Evolutionary conservation across 2,888 invertebrate genomes (phyloP), one percentile per base, ranked within the genome.

Genomic region (Aphrophora alni): DNA sequence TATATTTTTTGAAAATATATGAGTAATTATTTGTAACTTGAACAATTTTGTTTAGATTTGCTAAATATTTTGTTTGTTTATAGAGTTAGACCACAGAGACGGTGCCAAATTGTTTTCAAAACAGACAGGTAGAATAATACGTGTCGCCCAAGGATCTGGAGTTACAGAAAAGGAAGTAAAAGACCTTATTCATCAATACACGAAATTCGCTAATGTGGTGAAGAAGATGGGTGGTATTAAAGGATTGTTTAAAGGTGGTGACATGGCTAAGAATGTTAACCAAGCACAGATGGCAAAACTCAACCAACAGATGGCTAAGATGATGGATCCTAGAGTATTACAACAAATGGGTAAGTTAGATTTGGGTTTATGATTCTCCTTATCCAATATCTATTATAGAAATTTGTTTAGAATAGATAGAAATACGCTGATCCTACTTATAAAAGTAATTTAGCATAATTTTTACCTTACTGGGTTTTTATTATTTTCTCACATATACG

Each of bases 181-280:
- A 88, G 99, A 99, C 87, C 92, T 99, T 72, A 95, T 99, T 84
- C 93, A 96, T 21, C 99, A 99, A 88, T 99, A 99, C 89, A 99
- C 98, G 59, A 99, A 99, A 89, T 99, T 99, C 89, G 98, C 99
- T 25, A 98, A 97, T 38, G 98, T 99, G 84, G 99, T 99, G 0
- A 99, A 99, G 90, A 99, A 99, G 89, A 99, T 99, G 99, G 99
- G 99, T 79, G 99, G 99, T 82, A 99, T 99, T 85, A 99, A 99
- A 88, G 99, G 99, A 24, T 90, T 99, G 27, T 99, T 99, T 89
- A 99, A 98, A 90, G 97, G 98, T 80, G 99, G 99, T 51, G 99
- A 99, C 87, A 98, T 99, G 94, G 95, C 97, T 3, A 99, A 98
- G 89, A 99, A 99, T 89, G 98, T 99, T 0, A 99, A 99, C 89